Conservation (phyloP, 1,140 invertebrate genomes). For the Tetramorium parvispinum region DNA sequence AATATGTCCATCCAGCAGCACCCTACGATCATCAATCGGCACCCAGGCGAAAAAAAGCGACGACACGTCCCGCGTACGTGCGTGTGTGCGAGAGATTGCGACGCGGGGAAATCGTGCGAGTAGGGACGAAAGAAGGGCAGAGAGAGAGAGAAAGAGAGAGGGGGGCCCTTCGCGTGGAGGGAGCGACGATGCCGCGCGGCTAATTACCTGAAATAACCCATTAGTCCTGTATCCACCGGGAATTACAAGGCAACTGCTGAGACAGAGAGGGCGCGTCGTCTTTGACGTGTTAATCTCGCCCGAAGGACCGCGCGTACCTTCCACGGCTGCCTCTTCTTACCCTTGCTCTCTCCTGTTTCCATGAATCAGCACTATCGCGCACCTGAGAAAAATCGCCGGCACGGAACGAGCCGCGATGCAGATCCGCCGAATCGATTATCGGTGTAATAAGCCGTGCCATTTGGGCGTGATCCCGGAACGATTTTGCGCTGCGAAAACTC, state of each 20-base stretch:
- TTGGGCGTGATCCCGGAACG: constrained; percentile 27
- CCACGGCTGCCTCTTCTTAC: constrained; percentile 35
- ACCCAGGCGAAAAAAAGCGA: not conserved
- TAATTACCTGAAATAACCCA: constrained; percentile 84
- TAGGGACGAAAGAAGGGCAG: not conserved
- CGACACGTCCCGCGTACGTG: constrained; percentile 27
- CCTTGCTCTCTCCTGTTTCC: constrained; percentile 73
- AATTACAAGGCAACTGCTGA: constrained; percentile 72
- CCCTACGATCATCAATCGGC: constrained; percentile 18
- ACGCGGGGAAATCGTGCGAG: constrained; percentile 24
- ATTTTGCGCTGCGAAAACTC: constrained; percentile 21
- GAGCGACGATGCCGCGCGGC: constrained; percentile 71
- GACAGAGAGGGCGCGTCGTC: constrained; percentile 76
- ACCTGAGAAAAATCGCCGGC: constrained; percentile 78
- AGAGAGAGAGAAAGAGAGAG: not conserved
- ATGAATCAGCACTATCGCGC: constrained; percentile 82
- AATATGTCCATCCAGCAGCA: constrained; percentile 16
- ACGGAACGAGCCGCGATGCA: constrained; percentile 35
- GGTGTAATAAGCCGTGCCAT: constrained; percentile 50
- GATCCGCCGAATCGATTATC: constrained; percentile 61
- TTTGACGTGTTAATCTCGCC: constrained; percentile 83
- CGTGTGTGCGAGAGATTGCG: constrained; percentile 29
- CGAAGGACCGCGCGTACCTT: constrained; percentile 37
- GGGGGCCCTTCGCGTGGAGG: constrained; percentile 65
- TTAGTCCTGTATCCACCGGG: constrained; percentile 80